phyloP scores from a whole-genome alignment of 2,888 invertebrate genomes.

The Strigamia maritima region DNA sequence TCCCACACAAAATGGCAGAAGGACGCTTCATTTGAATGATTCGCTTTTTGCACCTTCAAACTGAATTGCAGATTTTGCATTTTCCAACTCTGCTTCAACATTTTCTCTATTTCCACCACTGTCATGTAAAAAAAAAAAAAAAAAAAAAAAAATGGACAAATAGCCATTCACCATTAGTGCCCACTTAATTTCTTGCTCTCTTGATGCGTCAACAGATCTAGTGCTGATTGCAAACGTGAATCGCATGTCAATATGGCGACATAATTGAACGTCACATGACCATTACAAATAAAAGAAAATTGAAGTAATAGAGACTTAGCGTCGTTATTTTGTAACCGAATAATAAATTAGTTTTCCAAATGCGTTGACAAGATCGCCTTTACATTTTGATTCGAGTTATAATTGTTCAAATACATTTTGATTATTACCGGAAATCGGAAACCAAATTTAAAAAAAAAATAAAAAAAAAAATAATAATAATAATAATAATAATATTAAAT shows the following conservation, averaged over 20 bases:
- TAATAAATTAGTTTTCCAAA: too few species aligned
- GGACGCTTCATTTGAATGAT: background rate
- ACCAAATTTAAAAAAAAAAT: too few species aligned
- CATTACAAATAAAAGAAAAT: background rate
- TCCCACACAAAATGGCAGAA: background rate
- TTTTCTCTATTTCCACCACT: too few species aligned
- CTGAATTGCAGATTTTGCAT: background rate
- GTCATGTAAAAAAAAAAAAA: background rate
- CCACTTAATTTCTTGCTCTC: conserved; percentile 4
- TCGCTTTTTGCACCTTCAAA: background rate
- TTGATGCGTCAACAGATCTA: background rate
- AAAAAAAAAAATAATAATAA: too few species aligned
- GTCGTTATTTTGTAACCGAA: too few species aligned
- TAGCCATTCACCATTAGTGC: background rate
- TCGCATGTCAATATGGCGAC: background rate
- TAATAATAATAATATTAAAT: too few species aligned
- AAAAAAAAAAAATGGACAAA: conserved; percentile 4
- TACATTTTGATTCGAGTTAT: too few species aligned
- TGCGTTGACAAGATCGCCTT: too few species aligned
- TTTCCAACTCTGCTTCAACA: too few species aligned
- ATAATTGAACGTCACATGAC: background rate
- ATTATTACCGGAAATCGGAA: too few species aligned
- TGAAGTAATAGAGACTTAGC: too few species aligned
- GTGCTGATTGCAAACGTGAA: background rate
- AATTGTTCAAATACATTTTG: too few species aligned